Evolutionary conservation across 2,888 invertebrate genomes (phyloP), one percentile per base, ranked within the genome.

Genomic region (Pelosia muscerda): DNA sequence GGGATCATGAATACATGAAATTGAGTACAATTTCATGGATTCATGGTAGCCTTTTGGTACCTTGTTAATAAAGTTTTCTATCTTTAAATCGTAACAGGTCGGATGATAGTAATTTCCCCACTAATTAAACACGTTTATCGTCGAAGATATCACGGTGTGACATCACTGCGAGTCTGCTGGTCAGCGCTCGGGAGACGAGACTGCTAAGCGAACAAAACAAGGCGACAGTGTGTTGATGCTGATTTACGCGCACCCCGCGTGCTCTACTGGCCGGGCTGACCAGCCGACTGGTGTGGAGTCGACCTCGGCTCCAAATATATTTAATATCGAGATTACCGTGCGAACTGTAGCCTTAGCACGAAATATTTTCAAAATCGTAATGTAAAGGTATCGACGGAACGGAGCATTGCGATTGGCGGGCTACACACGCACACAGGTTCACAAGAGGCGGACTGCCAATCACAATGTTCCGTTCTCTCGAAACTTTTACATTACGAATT

Each of bases 201-300:
- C 77, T 73, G 79, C 65, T 65, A 65, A 81, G 89, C 86, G 89
- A 92, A 86, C 89, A 93, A 93, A 92, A 92, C 89, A 88, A 91
- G 86, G 86, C 81, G 91, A 90, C 92, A 90, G 84, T 86, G 88
- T 88, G 91, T 90, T 92, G 93, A 93, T 93, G 92, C 90, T 91
- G 92, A 92, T 92, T 92, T 93, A 93, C 92, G 90, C 85, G 88
- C 86, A 86, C 85, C 87, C 63, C 77, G 86, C 84, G 94, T 94
- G 94, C 94, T 92, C 92, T 94, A 94, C 93, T 91, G 94, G 88
- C 85, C 85, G 84, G 85, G 75, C 81, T 76, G 81, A 73, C 81
- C 72, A 83, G 74, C 78, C 34, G 56, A 38, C 9, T 53, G 4
- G 65, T 0, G 60, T 88, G 77, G 90, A 92, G 88, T 65, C 72